Percentiles rank a stretch among this genome's conserved stretches.
phyloP scores from a whole-genome alignment of 92 coral and sea anemone species.

The Palythoa grandiflora region DNA sequence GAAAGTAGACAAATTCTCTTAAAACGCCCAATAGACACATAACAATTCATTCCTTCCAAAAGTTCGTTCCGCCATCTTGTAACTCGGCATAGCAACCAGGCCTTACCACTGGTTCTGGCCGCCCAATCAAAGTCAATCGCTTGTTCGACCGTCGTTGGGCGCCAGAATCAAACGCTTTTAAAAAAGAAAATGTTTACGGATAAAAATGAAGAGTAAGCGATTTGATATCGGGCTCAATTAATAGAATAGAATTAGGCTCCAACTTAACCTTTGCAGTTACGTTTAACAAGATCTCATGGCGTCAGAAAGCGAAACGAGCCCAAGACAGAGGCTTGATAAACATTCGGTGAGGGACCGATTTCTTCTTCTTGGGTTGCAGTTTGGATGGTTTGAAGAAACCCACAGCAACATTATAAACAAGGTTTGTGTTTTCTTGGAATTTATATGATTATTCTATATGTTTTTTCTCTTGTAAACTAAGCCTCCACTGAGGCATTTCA shows the following conservation, averaged over 20 bases:
- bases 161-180: constrained; percentile 21
- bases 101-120: neutral
- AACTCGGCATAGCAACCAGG: neutral
- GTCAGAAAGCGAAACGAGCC: neutral
- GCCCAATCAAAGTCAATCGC: neutral
- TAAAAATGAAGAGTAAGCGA: neutral
- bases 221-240: neutral
- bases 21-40: no score
- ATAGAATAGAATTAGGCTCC: neutral
- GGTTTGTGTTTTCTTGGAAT: neutral
- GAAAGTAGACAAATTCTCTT: neutral
- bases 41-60: no score
- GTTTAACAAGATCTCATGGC: neutral
- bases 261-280: neutral
- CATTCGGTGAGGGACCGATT: constrained; percentile 33
- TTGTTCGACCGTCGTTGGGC: neutral
- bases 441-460: neutral
- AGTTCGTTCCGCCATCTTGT: neutral
- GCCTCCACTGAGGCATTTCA: no score
- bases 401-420: constrained; percentile 33
- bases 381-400: constrained; percentile 45
- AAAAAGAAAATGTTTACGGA: neutral
- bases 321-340: neutral
- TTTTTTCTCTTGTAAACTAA: neutral
- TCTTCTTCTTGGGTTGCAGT: constrained; percentile 44